A percentile compares a stretch with the other conserved stretches of the same genome.
Evolutionary conservation across 2,113 vertebrate genomes (phyloP).

Genomic region (Eurystomus gularis): DNA sequence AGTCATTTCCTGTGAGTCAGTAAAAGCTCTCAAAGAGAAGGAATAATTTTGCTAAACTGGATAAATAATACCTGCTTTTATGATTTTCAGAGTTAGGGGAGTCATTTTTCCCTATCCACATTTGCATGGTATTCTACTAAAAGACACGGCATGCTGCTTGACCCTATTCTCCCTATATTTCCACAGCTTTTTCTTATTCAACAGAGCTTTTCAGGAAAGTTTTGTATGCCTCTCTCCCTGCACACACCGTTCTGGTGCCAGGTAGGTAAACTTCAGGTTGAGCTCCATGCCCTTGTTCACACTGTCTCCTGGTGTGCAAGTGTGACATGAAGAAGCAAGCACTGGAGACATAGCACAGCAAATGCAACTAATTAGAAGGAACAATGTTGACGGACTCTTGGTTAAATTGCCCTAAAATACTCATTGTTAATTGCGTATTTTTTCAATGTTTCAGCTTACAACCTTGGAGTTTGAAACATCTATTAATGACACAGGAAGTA

Average conservation of each 20-base stretch:
- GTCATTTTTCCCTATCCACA: background rate
- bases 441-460: background rate
- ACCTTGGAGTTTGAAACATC: background rate
- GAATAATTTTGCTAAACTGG: background rate
- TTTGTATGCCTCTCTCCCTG: background rate
- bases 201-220: background rate
- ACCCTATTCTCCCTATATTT: background rate
- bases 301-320: background rate
- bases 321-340: background rate
- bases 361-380: background rate
- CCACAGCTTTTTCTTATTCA: background rate
- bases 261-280: background rate
- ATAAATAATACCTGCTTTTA: background rate
- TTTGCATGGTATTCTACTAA: background rate
- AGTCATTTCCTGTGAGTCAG: conserved; percentile 4
- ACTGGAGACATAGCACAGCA: background rate
- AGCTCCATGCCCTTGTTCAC: background rate
- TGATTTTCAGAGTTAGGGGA: background rate
- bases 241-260: fast-evolving
- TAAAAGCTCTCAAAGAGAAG: background rate
- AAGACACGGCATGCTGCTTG: background rate
- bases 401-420: background rate
- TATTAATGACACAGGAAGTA: background rate
- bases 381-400: background rate
- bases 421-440: background rate